These are phyloP conservation scores for Petaurus breviceps DNA, from an alignment of 2,113 vertebrate species.

Conservation along the genomic window DNA sequence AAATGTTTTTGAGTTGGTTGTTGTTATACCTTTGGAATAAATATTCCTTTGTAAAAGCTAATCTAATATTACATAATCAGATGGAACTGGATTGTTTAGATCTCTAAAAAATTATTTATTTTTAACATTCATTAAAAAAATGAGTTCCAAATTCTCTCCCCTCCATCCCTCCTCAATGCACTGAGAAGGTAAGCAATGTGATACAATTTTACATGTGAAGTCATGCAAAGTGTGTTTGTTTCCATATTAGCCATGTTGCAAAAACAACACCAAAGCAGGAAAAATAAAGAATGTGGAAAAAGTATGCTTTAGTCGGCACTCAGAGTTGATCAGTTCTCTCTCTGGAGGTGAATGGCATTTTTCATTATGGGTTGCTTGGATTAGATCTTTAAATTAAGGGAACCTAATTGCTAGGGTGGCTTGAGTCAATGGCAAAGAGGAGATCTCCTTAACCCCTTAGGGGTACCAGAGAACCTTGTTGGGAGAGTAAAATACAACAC, in stretches of 20 bases:
- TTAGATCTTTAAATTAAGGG: not conserved
- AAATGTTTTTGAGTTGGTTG: not conserved
- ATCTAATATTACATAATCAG: not conserved
- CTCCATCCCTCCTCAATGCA: not conserved
- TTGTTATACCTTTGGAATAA: not conserved
- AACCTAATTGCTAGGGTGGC: not conserved
- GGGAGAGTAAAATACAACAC: not conserved
- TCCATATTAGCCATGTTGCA: not conserved
- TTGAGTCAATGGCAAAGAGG: not conserved
- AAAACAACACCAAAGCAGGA: not conserved
- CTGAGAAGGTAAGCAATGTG: not conserved
- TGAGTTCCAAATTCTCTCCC: not conserved
- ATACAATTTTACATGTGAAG: not conserved
- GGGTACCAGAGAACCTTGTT: not conserved
- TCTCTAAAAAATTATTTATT: not conserved
- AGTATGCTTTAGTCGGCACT: not conserved
- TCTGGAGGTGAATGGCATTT: not conserved
- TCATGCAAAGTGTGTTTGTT: not conserved
- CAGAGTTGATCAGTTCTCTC: not conserved
- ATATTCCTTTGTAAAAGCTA: not conserved
- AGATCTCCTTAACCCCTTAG: not conserved
- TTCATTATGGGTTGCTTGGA: not conserved
- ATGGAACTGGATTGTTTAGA: not conserved
- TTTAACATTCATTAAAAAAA: not conserved
- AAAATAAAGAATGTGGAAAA: not conserved